Conservation (phyloP, 2,888 invertebrate genomes). For the Protophormia terraenovae region DNA sequence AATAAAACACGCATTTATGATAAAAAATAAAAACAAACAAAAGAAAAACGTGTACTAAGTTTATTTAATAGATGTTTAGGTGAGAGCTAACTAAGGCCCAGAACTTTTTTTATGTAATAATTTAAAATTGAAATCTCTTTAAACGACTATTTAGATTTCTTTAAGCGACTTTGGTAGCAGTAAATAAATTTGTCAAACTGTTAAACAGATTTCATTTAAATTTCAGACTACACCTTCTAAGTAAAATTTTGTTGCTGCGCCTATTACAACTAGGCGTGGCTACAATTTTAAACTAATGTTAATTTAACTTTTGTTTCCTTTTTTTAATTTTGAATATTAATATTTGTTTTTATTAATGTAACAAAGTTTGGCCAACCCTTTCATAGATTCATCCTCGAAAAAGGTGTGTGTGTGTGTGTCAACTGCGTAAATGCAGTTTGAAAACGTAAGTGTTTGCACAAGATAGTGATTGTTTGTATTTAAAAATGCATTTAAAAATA, state of each 20-base stretch:
- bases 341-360: background rate
- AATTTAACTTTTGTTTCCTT: too few relatives aligned
- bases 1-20: constrained; percentile 48
- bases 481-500: constrained; percentile 52
- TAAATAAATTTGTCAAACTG: too few relatives aligned
- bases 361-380: constrained; percentile 2
- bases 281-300: too few relatives aligned
- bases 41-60: constrained; percentile 37
- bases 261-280: too few relatives aligned
- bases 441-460: constrained; percentile 20
- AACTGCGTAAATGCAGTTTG: background rate
- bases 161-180: too few relatives aligned
- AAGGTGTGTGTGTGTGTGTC: background rate
- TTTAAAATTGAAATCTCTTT: too few relatives aligned
- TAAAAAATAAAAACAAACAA: constrained; percentile 10
- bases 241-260: too few relatives aligned
- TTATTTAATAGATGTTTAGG: constrained; percentile 30
- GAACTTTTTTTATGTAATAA: too few relatives aligned
- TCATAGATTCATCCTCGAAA: background rate
- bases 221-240: too few relatives aligned
- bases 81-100: constrained; percentile 25
- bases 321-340: too few relatives aligned
- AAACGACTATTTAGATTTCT: too few relatives aligned
- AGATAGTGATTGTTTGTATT: constrained; percentile 14
- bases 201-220: too few relatives aligned